A percentile compares a stretch with the other conserved stretches of the same genome.
Evolutionary conservation across 2,888 invertebrate species (phyloP).

Genomic region (Plagiodera versicolora): DNA sequence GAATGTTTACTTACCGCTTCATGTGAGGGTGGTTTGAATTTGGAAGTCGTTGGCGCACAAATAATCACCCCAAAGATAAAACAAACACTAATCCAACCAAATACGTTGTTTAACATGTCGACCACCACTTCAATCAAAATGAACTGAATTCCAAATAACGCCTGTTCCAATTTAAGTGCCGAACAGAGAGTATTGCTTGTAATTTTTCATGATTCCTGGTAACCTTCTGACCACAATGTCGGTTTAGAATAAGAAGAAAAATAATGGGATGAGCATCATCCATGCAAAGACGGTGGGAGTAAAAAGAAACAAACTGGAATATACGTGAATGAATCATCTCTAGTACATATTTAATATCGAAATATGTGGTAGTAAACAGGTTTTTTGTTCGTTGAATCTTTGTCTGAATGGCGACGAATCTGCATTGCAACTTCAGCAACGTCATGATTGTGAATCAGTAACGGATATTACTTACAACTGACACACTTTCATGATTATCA

Average conservation of each 20-base stretch:
- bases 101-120: neutral
- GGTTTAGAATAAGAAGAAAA: neutral
- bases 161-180: neutral
- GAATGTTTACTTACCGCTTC: neutral
- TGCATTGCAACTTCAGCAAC: too few species aligned
- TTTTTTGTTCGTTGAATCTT: too few species aligned
- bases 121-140: neutral
- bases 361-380: too few species aligned
- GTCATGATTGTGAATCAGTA: too few species aligned
- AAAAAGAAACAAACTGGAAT: too few species aligned
- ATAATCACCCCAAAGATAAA: neutral
- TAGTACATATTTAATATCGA: too few species aligned
- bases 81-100: neutral
- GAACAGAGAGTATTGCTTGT: conserved; percentile 2
- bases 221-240: conserved; percentile 7
- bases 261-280: too few species aligned
- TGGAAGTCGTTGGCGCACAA: neutral
- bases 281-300: too few species aligned
- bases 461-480: too few species aligned
- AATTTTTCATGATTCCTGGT: conserved; percentile 11
- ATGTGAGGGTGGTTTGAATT: neutral
- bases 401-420: too few species aligned
- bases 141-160: neutral
- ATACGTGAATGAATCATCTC: too few species aligned
- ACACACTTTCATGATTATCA: too few species aligned